Base-by-base conservation (phyloP, 2,888 invertebrate genomes). In the Ligdia adustata region DNA sequence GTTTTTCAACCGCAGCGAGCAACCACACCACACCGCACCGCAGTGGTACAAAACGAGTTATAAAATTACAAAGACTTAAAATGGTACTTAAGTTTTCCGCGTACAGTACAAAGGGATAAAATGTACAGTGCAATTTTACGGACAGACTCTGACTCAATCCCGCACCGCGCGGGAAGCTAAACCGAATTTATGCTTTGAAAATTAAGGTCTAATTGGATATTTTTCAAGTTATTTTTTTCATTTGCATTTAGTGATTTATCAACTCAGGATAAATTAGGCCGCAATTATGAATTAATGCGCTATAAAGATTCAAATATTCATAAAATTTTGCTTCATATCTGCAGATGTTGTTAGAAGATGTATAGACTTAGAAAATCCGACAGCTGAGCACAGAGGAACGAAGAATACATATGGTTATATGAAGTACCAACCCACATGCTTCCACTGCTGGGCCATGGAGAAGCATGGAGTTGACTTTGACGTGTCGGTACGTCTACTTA, bases 121-220 rank as follows among this genome's bases (percentile, higher is more conserved):
- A 81, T 82, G 77, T 77, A 80, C 69, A 66, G 57, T 82, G 83
- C 85, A 86, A 88, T 87, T 83, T 86, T 67, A 72, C 73, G 69
- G 76, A 66, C 72, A 77, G 73, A 72, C 75, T 64, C 65, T 64
- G 73, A 70, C 77, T 80, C 82, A 78, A 79, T 79, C 78, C 76
- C 72, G 64, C 66, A 62, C 65, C 79, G 76, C 80, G 73, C 75
- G 76, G 79, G 82, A 79, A 82, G 82, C 83, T 82, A 85, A 89
- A 89, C 82, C 75, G 74, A 88, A 86, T 88, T 89, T 86, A 82
- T 82, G 84, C 74, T 83, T 79, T 74, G 78, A 82, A 89, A 88
- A 88, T 88, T 87, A 84, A 86, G 86, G 80, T 82, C 79, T 88
- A 87, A 90, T 87, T 86, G 85, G 79, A 83, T 83, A 78, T 82